phyloP scores from a whole-genome alignment of 2,888 invertebrate genomes.

The Ormyrus pomaceus region DNA sequence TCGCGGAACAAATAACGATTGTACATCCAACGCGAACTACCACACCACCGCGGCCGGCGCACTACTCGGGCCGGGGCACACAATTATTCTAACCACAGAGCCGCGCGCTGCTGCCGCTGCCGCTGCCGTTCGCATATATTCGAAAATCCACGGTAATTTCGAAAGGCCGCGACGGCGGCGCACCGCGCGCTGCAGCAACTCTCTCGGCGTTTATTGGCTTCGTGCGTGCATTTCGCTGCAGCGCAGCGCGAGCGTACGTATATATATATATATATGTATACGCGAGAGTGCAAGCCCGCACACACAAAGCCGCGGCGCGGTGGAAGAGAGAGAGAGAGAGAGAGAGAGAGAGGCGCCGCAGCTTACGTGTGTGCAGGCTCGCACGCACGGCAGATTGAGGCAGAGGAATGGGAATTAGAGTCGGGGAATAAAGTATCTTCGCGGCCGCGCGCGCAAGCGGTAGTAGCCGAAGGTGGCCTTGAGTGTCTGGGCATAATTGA shows the following conservation, averaged over 20 bases:
- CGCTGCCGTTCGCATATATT: slow-evolving; percentile 38
- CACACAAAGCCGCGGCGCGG: neutral
- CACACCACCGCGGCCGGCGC: neutral
- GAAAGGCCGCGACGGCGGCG: slow-evolving; percentile 40
- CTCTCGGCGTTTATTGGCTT: slow-evolving; percentile 34
- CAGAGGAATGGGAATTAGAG: slow-evolving; percentile 62
- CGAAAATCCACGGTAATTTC: slow-evolving; percentile 55
- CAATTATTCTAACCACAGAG: slow-evolving; percentile 56
- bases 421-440: slow-evolving; percentile 59
- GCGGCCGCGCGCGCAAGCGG: slow-evolving; percentile 41
- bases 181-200: neutral
- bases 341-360: slow-evolving; percentile 45
- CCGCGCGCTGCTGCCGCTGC: slow-evolving; percentile 14
- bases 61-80: slow-evolving; percentile 23
- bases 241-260: slow-evolving; percentile 3
- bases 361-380: slow-evolving; percentile 53
- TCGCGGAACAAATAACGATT: slow-evolving; percentile 44
- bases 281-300: no score
- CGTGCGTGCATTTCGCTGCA: slow-evolving; percentile 49
- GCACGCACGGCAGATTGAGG: slow-evolving; percentile 61
- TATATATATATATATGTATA: no score
- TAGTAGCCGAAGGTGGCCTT: slow-evolving; percentile 61
- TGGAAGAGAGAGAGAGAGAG: neutral
- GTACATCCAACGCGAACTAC: slow-evolving; percentile 2
- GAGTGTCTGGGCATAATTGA: slow-evolving; percentile 63